These are phyloP conservation scores for Mythimna ferrago DNA, from an alignment of 2,888 invertebrate species.

Conservation along the genomic window DNA sequence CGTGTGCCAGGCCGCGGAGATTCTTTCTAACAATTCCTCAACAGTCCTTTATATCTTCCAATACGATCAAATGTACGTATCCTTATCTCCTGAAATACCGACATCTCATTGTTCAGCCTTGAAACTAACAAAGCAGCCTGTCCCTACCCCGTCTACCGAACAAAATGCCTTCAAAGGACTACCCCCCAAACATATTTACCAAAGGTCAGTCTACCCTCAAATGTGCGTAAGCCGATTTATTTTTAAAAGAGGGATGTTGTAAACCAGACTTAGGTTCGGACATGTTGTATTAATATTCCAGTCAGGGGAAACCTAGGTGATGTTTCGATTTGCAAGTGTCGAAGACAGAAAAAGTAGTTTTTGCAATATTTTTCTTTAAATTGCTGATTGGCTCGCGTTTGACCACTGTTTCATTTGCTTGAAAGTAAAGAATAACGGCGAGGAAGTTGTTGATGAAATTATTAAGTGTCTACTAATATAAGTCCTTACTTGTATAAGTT, in stretches of 20 bases:
- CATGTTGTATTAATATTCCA: slow-evolving; percentile 28
- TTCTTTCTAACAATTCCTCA: too few species aligned
- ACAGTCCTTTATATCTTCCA: background rate
- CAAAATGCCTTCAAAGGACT: slow-evolving; percentile 31
- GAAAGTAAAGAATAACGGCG: too few species aligned
- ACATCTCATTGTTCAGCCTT: background rate
- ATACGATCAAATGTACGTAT: background rate
- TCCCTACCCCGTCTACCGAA: background rate
- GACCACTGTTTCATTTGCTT: too few species aligned
- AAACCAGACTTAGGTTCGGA: slow-evolving; percentile 21
- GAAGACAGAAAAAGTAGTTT: background rate
- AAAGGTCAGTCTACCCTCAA: slow-evolving; percentile 31
- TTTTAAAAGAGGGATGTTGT: slow-evolving; percentile 47
- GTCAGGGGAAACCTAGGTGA: slow-evolving; percentile 1
- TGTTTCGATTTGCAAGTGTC: slow-evolving; percentile 6
- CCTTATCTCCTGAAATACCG: background rate
- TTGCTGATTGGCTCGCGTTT: too few species aligned
- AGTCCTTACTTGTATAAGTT: too few species aligned
- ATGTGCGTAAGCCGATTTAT: slow-evolving; percentile 49
- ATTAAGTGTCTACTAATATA: too few species aligned
- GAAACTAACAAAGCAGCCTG: slow-evolving; percentile 10
- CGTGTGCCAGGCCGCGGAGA: too few species aligned
- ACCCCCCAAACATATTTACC: slow-evolving; percentile 31
- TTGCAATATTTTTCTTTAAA: background rate
- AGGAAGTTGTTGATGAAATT: too few species aligned